A percentile compares a stretch with the other conserved stretches of the same genome.
Evolutionary conservation across 2,888 invertebrate genomes (phyloP).

Genomic region (Spodoptera picta): DNA sequence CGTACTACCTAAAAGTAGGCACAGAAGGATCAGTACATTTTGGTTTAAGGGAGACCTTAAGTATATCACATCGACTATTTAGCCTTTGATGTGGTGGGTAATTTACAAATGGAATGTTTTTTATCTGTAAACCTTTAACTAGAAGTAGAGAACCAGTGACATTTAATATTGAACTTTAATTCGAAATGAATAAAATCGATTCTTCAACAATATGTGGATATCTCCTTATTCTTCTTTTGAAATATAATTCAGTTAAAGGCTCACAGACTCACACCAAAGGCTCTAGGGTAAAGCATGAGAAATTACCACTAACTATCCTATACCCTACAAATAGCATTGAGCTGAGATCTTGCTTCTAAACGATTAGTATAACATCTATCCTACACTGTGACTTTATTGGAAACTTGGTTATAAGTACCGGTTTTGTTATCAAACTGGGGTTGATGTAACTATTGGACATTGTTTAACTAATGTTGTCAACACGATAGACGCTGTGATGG

Average conservation of each 20-base stretch:
- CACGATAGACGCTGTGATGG: no score
- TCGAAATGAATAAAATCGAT: no score
- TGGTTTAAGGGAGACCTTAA: constrained; percentile 85
- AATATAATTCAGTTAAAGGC: constrained; percentile 43
- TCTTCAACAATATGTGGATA: no score
- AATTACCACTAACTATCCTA: constrained; percentile 81
- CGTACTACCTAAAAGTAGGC: constrained; percentile 79
- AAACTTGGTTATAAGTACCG: constrained; percentile 54
- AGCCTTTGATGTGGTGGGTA: constrained; percentile 68
- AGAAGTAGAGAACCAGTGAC: neutral
- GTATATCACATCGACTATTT: constrained; percentile 84
- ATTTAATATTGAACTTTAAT: neutral
- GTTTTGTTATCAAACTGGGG: neutral
- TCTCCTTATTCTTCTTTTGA: neutral
- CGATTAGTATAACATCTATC: constrained; percentile 72
- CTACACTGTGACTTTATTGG: constrained; percentile 61
- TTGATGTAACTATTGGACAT: neutral
- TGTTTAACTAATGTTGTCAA: no score
- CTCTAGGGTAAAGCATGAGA: constrained; percentile 79
- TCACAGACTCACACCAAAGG: constrained; percentile 70
- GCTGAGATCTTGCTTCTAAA: constrained; percentile 85
- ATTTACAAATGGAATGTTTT: constrained; percentile 75
- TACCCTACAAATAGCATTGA: constrained; percentile 86
- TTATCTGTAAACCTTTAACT: constrained; percentile 52
- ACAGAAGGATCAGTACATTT: constrained; percentile 88